Conservation (phyloP, 2,888 invertebrate genomes). For the Trichogramma dendrolimi region DNA sequence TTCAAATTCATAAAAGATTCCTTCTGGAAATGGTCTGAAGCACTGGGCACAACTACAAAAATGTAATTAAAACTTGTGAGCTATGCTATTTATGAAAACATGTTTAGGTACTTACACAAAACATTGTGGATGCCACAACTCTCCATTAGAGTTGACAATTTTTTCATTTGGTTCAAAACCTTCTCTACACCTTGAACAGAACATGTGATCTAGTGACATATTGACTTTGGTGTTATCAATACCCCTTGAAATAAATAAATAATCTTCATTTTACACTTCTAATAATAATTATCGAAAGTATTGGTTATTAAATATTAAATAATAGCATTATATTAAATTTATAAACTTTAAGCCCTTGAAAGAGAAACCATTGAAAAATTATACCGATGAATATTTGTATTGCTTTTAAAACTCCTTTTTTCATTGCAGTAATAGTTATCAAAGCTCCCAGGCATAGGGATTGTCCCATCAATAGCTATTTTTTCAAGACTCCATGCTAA, state of each 20-base stretch:
- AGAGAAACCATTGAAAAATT: not conserved
- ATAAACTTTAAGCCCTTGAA: not conserved
- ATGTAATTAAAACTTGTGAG: not conserved
- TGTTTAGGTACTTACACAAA: conserved; percentile 79
- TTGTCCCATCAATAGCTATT: conserved; percentile 28
- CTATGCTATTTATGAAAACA: not conserved
- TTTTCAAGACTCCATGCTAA: conserved; percentile 23
- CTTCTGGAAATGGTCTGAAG: conserved; percentile 95
- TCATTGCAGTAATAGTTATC: conserved; percentile 22
- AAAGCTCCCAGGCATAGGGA: conserved; percentile 6
- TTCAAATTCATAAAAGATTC: conserved; percentile 97
- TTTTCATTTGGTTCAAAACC: conserved; percentile 96
- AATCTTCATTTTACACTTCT: not conserved
- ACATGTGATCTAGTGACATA: conserved; percentile 89
- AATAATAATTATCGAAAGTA: not conserved
- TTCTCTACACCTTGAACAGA: conserved; percentile 92
- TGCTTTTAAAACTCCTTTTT: conserved; percentile 12
- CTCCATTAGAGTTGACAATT: conserved; percentile 97
- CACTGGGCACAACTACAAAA: conserved; percentile 89
- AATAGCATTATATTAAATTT: conserved; percentile 1
- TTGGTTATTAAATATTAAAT: conserved; percentile 8
- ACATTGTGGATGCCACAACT: conserved; percentile 97
- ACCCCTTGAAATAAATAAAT: conserved; percentile 31
- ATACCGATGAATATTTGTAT: conserved; percentile 21
- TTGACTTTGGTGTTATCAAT: conserved; percentile 24